A percentile compares a stretch with the other conserved stretches of the same genome.
These are phyloP conservation scores for Asarcornis scutulata DNA, from an alignment of 2,113 vertebrate species.

Conservation along the genomic window DNA sequence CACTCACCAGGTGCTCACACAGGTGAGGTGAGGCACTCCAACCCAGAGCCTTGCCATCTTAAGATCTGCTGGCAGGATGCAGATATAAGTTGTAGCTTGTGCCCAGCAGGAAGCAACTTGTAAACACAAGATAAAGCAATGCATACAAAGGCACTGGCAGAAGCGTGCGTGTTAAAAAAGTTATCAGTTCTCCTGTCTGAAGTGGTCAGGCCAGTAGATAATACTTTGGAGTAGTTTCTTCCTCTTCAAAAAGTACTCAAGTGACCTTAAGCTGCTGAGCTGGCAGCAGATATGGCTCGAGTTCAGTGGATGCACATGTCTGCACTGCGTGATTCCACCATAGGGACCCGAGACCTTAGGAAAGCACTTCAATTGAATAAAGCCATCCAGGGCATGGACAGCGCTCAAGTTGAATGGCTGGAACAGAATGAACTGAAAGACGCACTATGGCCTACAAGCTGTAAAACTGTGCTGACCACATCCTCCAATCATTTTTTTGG, in stretches of 20 bases:
- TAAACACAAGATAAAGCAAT: background rate
- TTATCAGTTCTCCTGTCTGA: background rate
- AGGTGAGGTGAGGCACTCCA: background rate
- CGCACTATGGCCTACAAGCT: background rate
- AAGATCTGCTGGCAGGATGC: rapidly evolving
- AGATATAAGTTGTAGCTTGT: background rate
- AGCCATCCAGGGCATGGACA: slow-evolving; percentile 43
- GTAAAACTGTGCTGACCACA: slow-evolving; percentile 28
- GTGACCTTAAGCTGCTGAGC: slow-evolving; percentile 63
- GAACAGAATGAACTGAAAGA: slow-evolving; percentile 38
- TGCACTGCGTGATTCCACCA: slow-evolving; percentile 28
- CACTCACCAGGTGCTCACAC: background rate
- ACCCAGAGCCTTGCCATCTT: background rate
- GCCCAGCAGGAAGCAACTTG: background rate
- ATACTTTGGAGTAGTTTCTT: slow-evolving; percentile 61
- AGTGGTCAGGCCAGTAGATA: slow-evolving; percentile 37
- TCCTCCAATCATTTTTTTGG: slow-evolving; percentile 43
- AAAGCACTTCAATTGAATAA: slow-evolving; percentile 43
- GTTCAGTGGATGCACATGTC: slow-evolving; percentile 42
- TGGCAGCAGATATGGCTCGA: background rate
- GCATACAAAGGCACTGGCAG: background rate
- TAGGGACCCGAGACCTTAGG: slow-evolving; percentile 20
- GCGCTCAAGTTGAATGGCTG: background rate
- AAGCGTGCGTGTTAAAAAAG: background rate
- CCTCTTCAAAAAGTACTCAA: slow-evolving; percentile 31